These are phyloP conservation scores for Alloscopus bannaensis DNA, from an alignment of 2,888 invertebrate genomes.

Conservation along the genomic window DNA sequence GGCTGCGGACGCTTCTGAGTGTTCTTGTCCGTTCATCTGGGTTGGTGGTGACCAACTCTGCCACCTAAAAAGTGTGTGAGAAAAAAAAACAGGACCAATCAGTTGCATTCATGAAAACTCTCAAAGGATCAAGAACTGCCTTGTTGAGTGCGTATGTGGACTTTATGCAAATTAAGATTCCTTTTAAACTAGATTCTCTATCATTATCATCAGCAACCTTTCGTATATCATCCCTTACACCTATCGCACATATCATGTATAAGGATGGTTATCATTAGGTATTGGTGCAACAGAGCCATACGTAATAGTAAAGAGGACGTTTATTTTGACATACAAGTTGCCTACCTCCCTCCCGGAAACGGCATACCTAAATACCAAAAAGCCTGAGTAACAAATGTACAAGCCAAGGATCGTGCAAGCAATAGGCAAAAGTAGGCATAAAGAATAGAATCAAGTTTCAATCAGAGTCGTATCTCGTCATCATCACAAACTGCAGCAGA, in stretches of 20 bases:
- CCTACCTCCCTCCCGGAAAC: constrained; percentile 53
- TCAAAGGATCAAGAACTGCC: background rate
- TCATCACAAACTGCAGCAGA: constrained; percentile 32
- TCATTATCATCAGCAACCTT: constrained; percentile 26
- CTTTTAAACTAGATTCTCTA: constrained; percentile 50
- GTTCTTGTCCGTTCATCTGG: constrained; percentile 75
- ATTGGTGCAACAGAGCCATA: constrained; percentile 20
- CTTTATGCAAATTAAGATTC: constrained; percentile 47
- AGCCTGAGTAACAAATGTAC: constrained; percentile 2
- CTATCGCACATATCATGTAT: constrained; percentile 22
- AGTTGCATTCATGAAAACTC: constrained; percentile 15
- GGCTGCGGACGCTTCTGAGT: constrained; percentile 63
- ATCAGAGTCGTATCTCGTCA: no score
- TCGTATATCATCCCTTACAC: no score
- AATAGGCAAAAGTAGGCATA: constrained; percentile 9
- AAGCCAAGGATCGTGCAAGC: constrained; percentile 29
- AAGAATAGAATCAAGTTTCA: constrained; percentile 57
- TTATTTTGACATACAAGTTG: constrained; percentile 21
- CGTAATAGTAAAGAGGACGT: constrained; percentile 34
- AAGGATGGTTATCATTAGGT: constrained; percentile 9
- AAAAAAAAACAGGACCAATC: constrained; percentile 45
- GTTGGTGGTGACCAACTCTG: constrained; percentile 71
- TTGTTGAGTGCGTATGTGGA: constrained; percentile 20
- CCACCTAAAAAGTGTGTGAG: constrained; percentile 63
- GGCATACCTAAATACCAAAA: constrained; percentile 48